Base-by-base conservation (phyloP, 1,140 invertebrate genomes). In the Geopemphigus sp. region DNA sequence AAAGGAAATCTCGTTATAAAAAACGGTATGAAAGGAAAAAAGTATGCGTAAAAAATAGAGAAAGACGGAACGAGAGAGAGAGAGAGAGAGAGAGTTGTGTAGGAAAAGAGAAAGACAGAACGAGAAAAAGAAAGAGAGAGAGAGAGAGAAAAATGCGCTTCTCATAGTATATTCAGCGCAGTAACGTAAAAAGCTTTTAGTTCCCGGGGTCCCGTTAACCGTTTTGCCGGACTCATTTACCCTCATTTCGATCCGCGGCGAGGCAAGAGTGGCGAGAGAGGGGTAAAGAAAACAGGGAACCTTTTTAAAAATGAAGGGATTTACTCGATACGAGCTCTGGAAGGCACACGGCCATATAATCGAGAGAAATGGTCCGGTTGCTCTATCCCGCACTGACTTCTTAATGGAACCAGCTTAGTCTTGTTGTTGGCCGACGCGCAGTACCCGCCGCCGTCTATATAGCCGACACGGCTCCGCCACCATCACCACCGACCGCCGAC, bases 241-340 rank as follows among this genome's bases (percentile, higher is more conserved):
- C 74, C 74, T 78, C 74, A 78, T 78, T 78, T 78, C 24, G 74
- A 29, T 17, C 54, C 10, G 17, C 14, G n/a, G 15, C 0, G 17
- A 54, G 0, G 57, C 0, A 12, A 54, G 0, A 39, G 22, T 5
- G 32, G 39, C 22, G 32, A 1, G 72, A 17, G 57, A 17, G 39
- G 22, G 22, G 39, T 19, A 50, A 78, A 78, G 74, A 78, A 78
- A 78, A 78, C 74, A n/a, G 57, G 57, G 74, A 78, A 50, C 74
- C 74, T 78, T 78, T 78, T 78, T 78, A 78, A 78, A 78, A 78
- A 78, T 78, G 74, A 78, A 78, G 74, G 74, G 74, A 78, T 78
- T 78, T 78, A 78, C 74, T 78, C 39, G 74, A 63, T 76, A 76
- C 73, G 56, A 76, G 73, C 73, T 76, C 73, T 50, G 59, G 57